Percentiles rank a stretch among this genome's conserved stretches.
Evolutionary conservation across 1,140 invertebrate species (phyloP).

Genomic region (Epicauta chinensis): DNA sequence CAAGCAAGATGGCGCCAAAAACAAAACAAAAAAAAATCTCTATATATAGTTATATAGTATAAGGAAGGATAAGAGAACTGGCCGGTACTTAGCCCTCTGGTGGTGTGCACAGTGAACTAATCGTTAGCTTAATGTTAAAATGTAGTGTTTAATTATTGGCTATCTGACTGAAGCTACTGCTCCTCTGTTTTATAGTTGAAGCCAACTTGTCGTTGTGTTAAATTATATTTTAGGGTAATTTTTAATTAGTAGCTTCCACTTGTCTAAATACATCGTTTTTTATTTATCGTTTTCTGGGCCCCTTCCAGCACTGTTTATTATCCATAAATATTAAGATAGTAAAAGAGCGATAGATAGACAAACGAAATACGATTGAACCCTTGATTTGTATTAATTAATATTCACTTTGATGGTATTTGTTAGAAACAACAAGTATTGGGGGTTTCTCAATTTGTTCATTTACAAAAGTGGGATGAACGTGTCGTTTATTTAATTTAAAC

Average conservation of each 20-base stretch:
- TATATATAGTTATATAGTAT: background rate
- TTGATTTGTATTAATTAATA: too few relatives aligned
- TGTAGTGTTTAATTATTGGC: slow-evolving; percentile 36
- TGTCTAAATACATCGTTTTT: too few relatives aligned
- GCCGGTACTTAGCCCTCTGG: slow-evolving; percentile 17
- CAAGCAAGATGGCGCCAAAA: slow-evolving; percentile 39
- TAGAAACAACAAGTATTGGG: too few relatives aligned
- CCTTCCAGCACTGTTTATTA: too few relatives aligned
- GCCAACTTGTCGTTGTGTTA: slow-evolving; percentile 14
- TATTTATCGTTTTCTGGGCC: too few relatives aligned
- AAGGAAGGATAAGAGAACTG: background rate
- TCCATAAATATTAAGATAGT: too few relatives aligned
- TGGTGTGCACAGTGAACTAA: slow-evolving; percentile 34
- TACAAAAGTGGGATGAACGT: too few relatives aligned
- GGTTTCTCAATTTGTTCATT: too few relatives aligned
- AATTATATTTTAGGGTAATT: slow-evolving; percentile 35
- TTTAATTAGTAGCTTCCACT: slow-evolving; percentile 30
- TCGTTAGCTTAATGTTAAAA: slow-evolving; percentile 34
- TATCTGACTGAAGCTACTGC: slow-evolving; percentile 32
- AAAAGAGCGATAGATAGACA: too few relatives aligned
- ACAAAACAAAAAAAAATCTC: slow-evolving; percentile 28
- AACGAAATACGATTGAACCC: too few relatives aligned
- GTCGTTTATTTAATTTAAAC: too few relatives aligned
- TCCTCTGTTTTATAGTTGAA: background rate
- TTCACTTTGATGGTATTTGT: too few relatives aligned